These are phyloP conservation scores for Fundulus diaphanus DNA, from an alignment of 2,797 vertebrate species.

Conservation along the genomic window DNA sequence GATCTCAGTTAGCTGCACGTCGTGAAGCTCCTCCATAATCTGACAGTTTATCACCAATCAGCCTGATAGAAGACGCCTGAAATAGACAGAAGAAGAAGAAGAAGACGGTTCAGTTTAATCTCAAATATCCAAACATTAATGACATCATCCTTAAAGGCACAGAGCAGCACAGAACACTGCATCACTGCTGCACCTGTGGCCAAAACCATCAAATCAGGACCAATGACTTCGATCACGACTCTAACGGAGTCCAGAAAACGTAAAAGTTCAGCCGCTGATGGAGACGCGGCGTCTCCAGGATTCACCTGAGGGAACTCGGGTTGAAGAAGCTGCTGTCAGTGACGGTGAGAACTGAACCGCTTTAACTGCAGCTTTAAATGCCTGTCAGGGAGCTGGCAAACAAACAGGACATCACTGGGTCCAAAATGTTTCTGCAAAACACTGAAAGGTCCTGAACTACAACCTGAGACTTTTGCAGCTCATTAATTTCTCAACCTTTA, in stretches of 20 bases:
- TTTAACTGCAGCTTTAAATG: background rate
- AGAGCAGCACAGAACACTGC: background rate
- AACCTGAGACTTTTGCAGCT: background rate
- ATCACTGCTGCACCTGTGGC: too few relatives aligned
- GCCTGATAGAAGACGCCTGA: slow-evolving; percentile 16
- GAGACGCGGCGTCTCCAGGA: too few relatives aligned
- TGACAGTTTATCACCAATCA: slow-evolving; percentile 39
- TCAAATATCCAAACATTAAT: background rate
- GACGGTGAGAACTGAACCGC: background rate
- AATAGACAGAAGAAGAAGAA: background rate
- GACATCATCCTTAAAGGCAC: background rate
- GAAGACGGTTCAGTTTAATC: background rate
- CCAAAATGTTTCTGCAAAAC: background rate
- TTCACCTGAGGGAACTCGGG: background rate
- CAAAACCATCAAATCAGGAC: too few relatives aligned
- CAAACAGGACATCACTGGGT: too few relatives aligned
- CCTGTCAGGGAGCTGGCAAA: background rate
- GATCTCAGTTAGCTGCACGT: slow-evolving; percentile 95
- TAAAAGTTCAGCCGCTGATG: background rate
- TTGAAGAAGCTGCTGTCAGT: background rate
- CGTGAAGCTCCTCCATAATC: slow-evolving; percentile 93
- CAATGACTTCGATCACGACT: background rate
- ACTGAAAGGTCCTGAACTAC: background rate
- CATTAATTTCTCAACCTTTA: background rate
- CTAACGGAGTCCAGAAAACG: background rate